A percentile compares a stretch with the other conserved stretches of the same genome.
These are phyloP conservation scores for Pherbina coryleti DNA, from an alignment of 2,888 invertebrate species.

Conservation along the genomic window DNA sequence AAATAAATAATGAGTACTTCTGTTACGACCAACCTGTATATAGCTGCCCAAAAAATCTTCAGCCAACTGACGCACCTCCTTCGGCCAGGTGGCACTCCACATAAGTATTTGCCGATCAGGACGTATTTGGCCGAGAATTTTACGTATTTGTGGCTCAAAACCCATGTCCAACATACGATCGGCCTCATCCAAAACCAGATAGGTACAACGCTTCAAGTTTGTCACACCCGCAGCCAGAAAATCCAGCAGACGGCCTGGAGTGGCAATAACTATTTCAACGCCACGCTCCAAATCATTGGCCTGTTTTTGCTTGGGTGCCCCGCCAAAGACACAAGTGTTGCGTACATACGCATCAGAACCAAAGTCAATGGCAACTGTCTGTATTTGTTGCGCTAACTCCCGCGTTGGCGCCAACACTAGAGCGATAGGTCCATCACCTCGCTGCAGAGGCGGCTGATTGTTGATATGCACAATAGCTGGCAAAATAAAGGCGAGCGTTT, in stretches of 20 bases:
- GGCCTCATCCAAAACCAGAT: constrained; percentile 90
- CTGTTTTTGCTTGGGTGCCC: constrained; percentile 86
- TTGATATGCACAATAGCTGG: constrained; percentile 91
- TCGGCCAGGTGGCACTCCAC: constrained; percentile 99
- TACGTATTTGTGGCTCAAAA: constrained; percentile 95
- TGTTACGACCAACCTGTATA: constrained; percentile 67
- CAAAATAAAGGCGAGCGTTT: constrained; percentile 82
- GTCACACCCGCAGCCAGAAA: constrained; percentile 83
- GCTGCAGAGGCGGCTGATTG: constrained; percentile 80
- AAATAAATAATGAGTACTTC: not conserved
- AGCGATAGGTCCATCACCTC: constrained; percentile 87
- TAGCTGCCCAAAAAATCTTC: constrained; percentile 92
- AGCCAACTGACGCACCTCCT: constrained; percentile 92
- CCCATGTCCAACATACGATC: constrained; percentile 99
- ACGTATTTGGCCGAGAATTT: constrained; percentile 92
- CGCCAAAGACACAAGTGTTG: constrained; percentile 92
- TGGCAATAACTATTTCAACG: constrained; percentile 90
- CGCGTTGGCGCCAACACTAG: constrained; percentile 84
- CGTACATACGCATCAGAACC: constrained; percentile 82
- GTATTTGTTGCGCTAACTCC: constrained; percentile 85
- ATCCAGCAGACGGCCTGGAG: constrained; percentile 89
- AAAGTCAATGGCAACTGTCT: constrained; percentile 85
- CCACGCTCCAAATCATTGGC: constrained; percentile 81
- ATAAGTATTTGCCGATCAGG: constrained; percentile 96
- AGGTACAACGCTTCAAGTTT: constrained; percentile 82